A percentile compares a stretch with the other conserved stretches of the same genome.
phyloP scores from a whole-genome alignment of 2,797 vertebrate species.

The Enteromius argenteus region DNA sequence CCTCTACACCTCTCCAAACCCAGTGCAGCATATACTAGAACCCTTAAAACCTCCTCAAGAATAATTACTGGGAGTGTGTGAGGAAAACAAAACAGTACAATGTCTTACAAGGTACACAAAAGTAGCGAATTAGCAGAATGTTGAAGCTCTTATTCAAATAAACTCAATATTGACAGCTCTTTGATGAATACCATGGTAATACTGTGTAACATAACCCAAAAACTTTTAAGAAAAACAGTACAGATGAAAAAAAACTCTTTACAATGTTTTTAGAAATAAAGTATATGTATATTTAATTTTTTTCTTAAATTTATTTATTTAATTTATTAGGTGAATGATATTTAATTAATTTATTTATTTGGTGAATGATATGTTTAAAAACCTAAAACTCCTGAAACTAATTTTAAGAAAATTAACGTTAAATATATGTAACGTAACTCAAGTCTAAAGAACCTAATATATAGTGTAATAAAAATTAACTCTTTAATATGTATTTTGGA shows the following conservation, averaged over 20 bases:
- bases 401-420: neutral
- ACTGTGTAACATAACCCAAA: neutral
- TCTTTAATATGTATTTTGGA: neutral
- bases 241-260: neutral
- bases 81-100: neutral
- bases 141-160: neutral
- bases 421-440: neutral
- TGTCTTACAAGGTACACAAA: neutral
- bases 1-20: constrained; percentile 6
- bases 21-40: neutral
- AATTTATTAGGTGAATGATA: no score
- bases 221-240: neutral
- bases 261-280: no score
- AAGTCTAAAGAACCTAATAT: neutral
- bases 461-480: neutral
- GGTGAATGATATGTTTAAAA: neutral
- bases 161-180: neutral
- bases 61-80: neutral
- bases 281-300: no score
- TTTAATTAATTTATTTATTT: no score
- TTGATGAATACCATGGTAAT: neutral
- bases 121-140: neutral
- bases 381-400: neutral
- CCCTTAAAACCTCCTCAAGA: neutral
- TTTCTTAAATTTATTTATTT: no score